Conservation (phyloP, 2,797 vertebrate species). For the Cossypha caffra region DNA sequence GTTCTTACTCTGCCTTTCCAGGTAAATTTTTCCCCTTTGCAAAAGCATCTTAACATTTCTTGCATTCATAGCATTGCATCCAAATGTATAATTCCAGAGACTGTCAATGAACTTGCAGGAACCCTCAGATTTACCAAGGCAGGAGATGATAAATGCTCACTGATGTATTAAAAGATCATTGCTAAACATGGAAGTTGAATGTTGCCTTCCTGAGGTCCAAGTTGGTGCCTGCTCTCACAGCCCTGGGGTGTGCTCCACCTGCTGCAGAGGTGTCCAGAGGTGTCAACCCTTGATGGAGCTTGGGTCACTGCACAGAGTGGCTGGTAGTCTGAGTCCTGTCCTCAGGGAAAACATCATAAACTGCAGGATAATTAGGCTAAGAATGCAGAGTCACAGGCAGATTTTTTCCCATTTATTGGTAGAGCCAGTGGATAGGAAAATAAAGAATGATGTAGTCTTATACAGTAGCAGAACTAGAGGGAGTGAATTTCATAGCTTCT, state of each 20-base stretch:
- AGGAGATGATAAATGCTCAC: not conserved
- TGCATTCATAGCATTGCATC: not conserved
- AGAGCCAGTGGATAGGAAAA: not conserved
- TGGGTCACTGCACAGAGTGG: not conserved
- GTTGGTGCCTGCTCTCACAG: not conserved
- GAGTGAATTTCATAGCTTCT: conserved; percentile 27
- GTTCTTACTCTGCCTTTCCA: not conserved
- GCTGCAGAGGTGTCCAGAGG: not conserved
- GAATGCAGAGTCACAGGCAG: not conserved
- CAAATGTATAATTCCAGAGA: not conserved
- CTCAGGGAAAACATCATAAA: not conserved
- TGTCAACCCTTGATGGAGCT: not conserved
- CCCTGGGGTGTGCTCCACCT: not conserved
- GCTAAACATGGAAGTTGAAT: not conserved
- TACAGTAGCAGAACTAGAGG: not conserved
- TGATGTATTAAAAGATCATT: not conserved
- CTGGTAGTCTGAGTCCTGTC: not conserved
- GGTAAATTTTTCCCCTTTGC: not conserved
- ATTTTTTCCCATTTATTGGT: not conserved
- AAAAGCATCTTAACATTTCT: not conserved
- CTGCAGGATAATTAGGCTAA: not conserved
- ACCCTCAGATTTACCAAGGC: not conserved
- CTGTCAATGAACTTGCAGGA: not conserved
- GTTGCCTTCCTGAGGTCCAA: not conserved
- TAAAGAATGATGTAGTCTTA: not conserved